Evolutionary conservation across 2,888 invertebrate species (phyloP).

Genomic region (Metallyticus violacea): DNA sequence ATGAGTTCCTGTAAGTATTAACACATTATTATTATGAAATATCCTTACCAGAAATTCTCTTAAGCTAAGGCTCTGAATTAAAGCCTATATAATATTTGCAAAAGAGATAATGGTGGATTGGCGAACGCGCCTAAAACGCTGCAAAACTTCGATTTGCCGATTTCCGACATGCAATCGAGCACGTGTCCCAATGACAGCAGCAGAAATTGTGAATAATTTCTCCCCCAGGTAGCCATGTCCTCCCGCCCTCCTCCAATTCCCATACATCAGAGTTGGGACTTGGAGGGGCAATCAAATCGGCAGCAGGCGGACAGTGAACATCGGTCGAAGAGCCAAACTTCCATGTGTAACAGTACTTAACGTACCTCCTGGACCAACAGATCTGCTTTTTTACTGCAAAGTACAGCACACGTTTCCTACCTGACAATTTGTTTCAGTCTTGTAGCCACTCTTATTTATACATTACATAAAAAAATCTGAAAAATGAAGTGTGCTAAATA

Average conservation of each 20-base stretch:
- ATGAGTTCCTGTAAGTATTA: too few species aligned
- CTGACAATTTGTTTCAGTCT: not conserved
- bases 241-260: not conserved
- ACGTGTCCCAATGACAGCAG: not conserved
- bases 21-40: too few species aligned
- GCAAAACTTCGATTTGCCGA: not conserved
- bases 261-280: not conserved
- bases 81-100: too few species aligned
- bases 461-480: too few species aligned
- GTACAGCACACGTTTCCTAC: not conserved
- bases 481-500: too few species aligned
- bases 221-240: not conserved
- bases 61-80: too few species aligned
- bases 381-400: not conserved
- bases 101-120: not conserved
- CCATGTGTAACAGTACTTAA: not conserved
- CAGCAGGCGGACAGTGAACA: too few species aligned
- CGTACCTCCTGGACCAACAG: too few species aligned
- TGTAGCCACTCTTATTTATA: too few species aligned
- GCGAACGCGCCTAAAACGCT: not conserved
- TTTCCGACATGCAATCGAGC: not conserved
- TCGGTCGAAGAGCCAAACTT: not conserved
- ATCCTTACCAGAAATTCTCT: too few species aligned
- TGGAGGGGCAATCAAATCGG: not conserved
- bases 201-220: not conserved